Base-by-base conservation (phyloP, 2,888 invertebrate genomes). In the Spisula solida region DNA sequence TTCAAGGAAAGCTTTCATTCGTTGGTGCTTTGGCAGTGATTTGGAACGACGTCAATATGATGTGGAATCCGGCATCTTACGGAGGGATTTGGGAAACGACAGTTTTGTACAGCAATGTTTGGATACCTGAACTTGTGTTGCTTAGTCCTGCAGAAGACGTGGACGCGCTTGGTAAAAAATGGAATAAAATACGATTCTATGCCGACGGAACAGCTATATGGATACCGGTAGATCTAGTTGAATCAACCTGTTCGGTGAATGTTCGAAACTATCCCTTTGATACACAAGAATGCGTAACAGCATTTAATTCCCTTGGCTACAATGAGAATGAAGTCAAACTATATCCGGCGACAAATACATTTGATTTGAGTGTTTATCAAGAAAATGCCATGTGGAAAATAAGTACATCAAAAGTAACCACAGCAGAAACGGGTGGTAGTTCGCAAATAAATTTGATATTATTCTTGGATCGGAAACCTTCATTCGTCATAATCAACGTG, bases 401-500 rank as follows among this genome's bases (percentile, higher is more conserved):
- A 1, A n/a, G n/a, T 6, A n/a, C n/a, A 18, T n/a, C 86, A 14
- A 48, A 48, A 29, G 70, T 81, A 10, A 31, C 16, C 66, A 18
- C 31, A 10, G 0, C 31, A 29, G 29, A 79, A 8, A 60, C 31
- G 4, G 66, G 48, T 20, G 86, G 41, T 2, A 60, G 25, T 47
- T 86, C 81, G 0, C 86, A 86, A n/a, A 25, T 86, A 12, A 25
- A 86, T 16, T 31, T 86, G n/a, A 41, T 81, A 8, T 20, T 86
- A 8, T 29, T 16, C 18, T 29, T 86, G 34, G 56, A 86, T 29
- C 60, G 93, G 41, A 90, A 90, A 31, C 92, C 93, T 0, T 82
- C 85, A 14, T 93, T 92, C 70, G 89, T 93, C 18, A 83, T 93
- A 14, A 79, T 93, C n/a, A 92, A 92, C 75, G 88, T 93, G 48